These are phyloP conservation scores for Salmo trutta DNA, from an alignment of 2,797 vertebrate species.

Conservation along the genomic window DNA sequence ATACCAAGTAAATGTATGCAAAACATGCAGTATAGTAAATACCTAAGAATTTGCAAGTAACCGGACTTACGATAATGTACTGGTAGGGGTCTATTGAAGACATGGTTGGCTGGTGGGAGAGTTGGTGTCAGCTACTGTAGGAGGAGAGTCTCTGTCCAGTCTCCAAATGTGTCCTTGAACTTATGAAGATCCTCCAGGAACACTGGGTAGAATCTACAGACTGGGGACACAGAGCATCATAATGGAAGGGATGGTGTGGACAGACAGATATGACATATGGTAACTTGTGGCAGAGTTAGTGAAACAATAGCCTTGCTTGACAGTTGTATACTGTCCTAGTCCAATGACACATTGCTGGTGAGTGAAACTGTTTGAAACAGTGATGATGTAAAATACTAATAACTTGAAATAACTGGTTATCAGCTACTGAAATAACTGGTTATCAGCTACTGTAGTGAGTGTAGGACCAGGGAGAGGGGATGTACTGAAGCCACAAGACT, in stretches of 20 bases:
- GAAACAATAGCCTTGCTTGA: neutral
- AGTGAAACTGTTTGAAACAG: neutral
- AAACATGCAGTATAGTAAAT: neutral
- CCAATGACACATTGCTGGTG: neutral
- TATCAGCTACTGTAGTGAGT: neutral
- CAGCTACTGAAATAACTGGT: neutral
- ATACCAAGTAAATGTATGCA: neutral
- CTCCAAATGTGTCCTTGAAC: slow-evolving; percentile 34
- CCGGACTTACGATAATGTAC: slow-evolving; percentile 89
- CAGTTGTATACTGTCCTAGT: too few relatives aligned
- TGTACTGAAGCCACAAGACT: slow-evolving; percentile 35
- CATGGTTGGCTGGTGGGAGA: slow-evolving; percentile 71
- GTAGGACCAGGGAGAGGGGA: slow-evolving; percentile 26
- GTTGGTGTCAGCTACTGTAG: slow-evolving; percentile 17
- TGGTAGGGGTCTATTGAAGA: slow-evolving; percentile 87
- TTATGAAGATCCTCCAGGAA: slow-evolving; percentile 52
- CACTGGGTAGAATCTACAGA: slow-evolving; percentile 42
- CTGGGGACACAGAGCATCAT: slow-evolving; percentile 29
- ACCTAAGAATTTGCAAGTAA: neutral
- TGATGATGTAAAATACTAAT: neutral
- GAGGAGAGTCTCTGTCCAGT: slow-evolving; percentile 6
- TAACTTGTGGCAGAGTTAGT: neutral
- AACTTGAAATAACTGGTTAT: neutral
- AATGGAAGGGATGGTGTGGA: neutral
- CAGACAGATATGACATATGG: neutral